A percentile compares a stretch with the other conserved stretches of the same genome.
Conservation (phyloP, 2,113 vertebrate genomes). For the Eretmochelys imbricata region DNA sequence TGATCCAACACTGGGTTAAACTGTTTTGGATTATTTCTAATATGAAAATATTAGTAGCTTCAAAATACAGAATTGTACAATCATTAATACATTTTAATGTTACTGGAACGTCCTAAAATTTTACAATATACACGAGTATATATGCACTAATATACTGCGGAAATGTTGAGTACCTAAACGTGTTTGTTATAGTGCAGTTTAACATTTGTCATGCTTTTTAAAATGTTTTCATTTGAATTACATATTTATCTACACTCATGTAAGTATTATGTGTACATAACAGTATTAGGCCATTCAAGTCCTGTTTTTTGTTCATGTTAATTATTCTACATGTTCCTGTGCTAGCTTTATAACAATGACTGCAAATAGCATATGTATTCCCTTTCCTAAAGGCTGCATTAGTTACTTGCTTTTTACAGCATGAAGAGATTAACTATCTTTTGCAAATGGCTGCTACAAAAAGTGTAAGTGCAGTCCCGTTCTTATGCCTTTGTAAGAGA, state of each 20-base stretch:
- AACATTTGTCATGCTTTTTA: conserved; percentile 50
- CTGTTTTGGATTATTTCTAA: background rate
- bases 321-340: conserved; percentile 41
- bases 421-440: conserved; percentile 47
- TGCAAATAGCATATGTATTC: conserved; percentile 17
- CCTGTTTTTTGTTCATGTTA: conserved; percentile 60
- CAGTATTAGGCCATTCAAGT: conserved; percentile 84
- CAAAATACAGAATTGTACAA: background rate
- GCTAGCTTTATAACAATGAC: conserved; percentile 23
- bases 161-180: background rate
- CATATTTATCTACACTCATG: conserved; percentile 75
- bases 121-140: background rate
- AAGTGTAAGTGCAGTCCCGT: background rate
- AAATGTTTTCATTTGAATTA: conserved; percentile 66
- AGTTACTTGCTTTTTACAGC: conserved; percentile 41
- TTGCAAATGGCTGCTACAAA: conserved; percentile 7
- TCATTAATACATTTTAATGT: background rate
- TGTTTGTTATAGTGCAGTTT: conserved; percentile 14
- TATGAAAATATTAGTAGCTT: background rate
- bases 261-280: conserved; percentile 86
- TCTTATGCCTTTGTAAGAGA: conserved; percentile 1
- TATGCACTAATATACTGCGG: background rate
- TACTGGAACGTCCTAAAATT: background rate
- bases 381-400: conserved; percentile 13
- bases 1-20: background rate